Conservation (phyloP, 2,113 vertebrate genomes). For the Lagopus muta region DNA sequence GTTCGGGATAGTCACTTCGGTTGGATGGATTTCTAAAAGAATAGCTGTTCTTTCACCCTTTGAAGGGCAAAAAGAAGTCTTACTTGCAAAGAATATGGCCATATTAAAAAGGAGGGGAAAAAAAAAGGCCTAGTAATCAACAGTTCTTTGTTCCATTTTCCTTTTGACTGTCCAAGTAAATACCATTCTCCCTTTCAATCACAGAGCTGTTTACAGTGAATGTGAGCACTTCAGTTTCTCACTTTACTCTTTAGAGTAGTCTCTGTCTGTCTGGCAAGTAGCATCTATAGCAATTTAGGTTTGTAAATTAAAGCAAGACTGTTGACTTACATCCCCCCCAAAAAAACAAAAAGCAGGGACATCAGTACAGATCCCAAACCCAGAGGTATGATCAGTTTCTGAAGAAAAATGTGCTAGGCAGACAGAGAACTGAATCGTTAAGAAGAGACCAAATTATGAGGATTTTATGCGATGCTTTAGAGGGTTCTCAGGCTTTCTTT, state of each 20-base stretch:
- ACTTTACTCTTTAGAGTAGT: background rate
- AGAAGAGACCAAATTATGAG: slow-evolving; percentile 7
- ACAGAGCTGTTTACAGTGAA: background rate
- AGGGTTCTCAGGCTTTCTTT: background rate
- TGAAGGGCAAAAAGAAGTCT: background rate
- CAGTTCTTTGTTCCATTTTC: background rate
- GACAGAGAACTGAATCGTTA: slow-evolving; percentile 6
- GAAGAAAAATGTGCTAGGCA: background rate
- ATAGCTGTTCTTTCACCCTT: background rate
- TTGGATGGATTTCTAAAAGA: background rate
- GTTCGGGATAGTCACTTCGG: background rate
- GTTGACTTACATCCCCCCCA: background rate
- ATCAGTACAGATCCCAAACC: background rate
- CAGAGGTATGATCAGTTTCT: background rate
- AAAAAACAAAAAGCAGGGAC: background rate
- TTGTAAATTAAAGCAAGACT: background rate
- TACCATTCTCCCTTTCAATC: background rate
- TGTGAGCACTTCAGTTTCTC: background rate
- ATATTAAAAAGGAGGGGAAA: background rate
- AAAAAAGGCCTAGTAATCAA: background rate
- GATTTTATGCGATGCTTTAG: slow-evolving; percentile 4
- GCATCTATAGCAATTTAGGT: background rate
- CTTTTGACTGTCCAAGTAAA: background rate
- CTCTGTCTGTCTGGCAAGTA: background rate
- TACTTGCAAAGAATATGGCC: background rate